These are phyloP conservation scores for Tenthredo scrophulariae DNA, from an alignment of 2,888 invertebrate genomes.

Conservation along the genomic window DNA sequence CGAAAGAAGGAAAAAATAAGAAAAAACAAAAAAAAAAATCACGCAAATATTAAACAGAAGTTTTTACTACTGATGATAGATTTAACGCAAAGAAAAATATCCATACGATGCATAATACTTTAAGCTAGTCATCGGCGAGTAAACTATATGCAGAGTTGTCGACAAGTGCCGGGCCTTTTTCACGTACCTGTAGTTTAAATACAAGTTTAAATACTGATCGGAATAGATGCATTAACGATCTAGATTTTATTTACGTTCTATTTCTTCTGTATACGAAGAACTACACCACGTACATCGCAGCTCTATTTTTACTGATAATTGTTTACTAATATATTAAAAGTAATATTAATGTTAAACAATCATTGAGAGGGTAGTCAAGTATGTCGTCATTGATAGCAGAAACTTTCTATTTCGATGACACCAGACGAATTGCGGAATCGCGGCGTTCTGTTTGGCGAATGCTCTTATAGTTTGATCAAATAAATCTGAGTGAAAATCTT, in stretches of 20 bases:
- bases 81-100: slow-evolving; percentile 8
- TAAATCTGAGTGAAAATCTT: not conserved
- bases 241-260: not conserved
- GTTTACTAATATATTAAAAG: not conserved
- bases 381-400: not conserved
- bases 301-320: not conserved
- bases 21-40: not conserved
- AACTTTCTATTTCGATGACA: not conserved
- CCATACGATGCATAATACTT: slow-evolving; percentile 69
- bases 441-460: not conserved
- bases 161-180: slow-evolving; percentile 65
- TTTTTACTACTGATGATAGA: slow-evolving; percentile 17
- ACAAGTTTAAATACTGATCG: not conserved
- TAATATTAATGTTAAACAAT: not conserved
- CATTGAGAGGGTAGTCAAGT: not conserved
- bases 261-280: not conserved
- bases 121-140: slow-evolving; percentile 72
- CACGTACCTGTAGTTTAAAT: slow-evolving; percentile 16
- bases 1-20: not conserved
- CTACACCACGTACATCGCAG: not conserved
- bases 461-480: not conserved
- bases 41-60: not conserved
- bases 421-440: not conserved
- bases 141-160: slow-evolving; percentile 64
- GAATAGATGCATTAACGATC: not conserved